Evolutionary conservation across 2,113 vertebrate genomes (phyloP).

Genomic region (Mesembrinibis cayennensis): DNA sequence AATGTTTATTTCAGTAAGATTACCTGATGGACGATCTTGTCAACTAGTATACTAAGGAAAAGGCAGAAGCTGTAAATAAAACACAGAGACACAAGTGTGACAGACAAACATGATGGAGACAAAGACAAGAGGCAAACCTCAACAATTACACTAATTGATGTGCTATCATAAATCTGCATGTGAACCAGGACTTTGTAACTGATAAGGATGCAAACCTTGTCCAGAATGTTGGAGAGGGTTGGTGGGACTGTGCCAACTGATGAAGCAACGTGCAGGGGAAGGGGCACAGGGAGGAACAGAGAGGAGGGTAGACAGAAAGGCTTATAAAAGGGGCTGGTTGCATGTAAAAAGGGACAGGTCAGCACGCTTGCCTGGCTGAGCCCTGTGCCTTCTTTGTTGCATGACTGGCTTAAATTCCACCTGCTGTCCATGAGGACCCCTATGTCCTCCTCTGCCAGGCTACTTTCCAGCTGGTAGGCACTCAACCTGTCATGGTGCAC

Average conservation of each 20-base stretch:
- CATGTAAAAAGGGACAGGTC: neutral
- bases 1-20: neutral
- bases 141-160: neutral
- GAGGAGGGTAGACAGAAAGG: neutral
- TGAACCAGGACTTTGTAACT: neutral
- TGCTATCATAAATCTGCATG: neutral
- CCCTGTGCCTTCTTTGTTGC: neutral
- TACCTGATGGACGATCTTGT: neutral
- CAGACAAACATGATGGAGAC: neutral
- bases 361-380: neutral
- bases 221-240: neutral
- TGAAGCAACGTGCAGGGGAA: neutral
- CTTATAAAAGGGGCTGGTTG: rapidly evolving
- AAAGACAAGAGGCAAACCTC: neutral
- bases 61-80: neutral
- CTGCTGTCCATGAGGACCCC: neutral
- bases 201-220: neutral
- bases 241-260: neutral
- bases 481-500: neutral
- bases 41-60: neutral
- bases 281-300: neutral
- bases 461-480: neutral
- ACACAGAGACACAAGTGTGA: neutral
- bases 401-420: neutral
- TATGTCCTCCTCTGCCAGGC: neutral